Base-by-base conservation (phyloP, 2,888 invertebrate genomes). In the Agrypnus murinus region DNA sequence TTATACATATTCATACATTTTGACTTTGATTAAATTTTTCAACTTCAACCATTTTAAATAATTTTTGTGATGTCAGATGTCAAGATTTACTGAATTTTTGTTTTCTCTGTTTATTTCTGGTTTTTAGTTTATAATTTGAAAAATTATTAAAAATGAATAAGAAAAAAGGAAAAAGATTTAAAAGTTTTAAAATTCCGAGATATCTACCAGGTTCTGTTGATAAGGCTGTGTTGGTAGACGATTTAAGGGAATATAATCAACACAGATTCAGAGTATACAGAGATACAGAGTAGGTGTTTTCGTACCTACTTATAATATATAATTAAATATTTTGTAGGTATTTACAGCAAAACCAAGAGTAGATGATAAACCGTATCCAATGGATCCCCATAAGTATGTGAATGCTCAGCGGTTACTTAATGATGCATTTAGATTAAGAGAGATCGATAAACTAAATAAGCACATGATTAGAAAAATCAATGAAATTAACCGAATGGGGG, bases 391-490 rank as follows among this genome's bases (percentile, higher is more conserved):
- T 65, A 78, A 86, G 59, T 89, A 89, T 77, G 83, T 90, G 46
- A 88, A 90, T 77, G 84, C 86, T 1, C 76, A 74, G 12, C 79
- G 79, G 69, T 75, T 88, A 7, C 45, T 67, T 5, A 71, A 74
- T 0, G 86, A 86, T 68, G 80, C 81, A 1, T 80, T 83, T n/a
- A 83, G 88, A 50, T 79, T 90, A 15, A 71, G 70, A 57, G 46
- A 80, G 48, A 83, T 87, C 62, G 89, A 90, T 78, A 86, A 81
- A 77, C 86, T 89, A 48, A 92, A 92, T 80, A 89, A 90, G 77
- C 85, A 88, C 10, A 79, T 92, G 7, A 78, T 91, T 7, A 88
- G 88, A 77, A 87, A 85, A 65, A 89, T 92, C 68, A 91, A 91
- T 75, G 75, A 84, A 15, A 89, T 91, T 74, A 88, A 89, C 78